These are phyloP conservation scores for Saccopteryx leptura DNA, from an alignment of 2,113 vertebrate genomes.

Conservation along the genomic window DNA sequence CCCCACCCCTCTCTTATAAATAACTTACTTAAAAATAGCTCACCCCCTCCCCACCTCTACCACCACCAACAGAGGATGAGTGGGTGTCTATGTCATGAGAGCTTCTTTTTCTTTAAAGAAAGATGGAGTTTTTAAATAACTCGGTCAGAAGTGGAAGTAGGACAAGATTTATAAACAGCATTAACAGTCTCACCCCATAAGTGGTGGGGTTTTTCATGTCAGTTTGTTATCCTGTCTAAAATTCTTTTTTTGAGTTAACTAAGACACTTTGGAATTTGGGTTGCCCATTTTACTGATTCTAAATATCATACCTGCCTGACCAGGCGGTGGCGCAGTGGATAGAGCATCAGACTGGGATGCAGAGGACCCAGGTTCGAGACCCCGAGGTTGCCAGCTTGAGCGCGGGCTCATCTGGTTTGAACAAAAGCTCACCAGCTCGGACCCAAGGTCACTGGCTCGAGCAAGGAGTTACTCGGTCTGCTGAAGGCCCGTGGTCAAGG, in stretches of 20 bases:
- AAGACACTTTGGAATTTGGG: background rate
- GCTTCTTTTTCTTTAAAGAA: conserved; percentile 31
- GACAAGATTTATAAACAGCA: background rate
- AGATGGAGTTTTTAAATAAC: conserved; percentile 14
- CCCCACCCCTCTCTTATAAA: background rate
- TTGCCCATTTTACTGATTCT: conserved; percentile 44
- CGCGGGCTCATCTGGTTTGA: too few relatives aligned
- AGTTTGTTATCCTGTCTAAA: conserved; percentile 27
- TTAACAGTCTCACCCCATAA: background rate
- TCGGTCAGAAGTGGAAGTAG: background rate
- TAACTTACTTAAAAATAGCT: background rate
- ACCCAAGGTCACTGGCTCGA: too few relatives aligned
- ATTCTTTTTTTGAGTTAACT: background rate
- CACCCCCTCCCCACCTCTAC: background rate
- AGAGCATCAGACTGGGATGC: too few relatives aligned
- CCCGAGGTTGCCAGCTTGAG: too few relatives aligned
- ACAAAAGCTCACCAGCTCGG: too few relatives aligned
- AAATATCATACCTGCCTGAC: background rate
- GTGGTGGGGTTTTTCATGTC: background rate
- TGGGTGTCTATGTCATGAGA: background rate
- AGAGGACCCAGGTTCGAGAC: too few relatives aligned
- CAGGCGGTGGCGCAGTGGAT: too few relatives aligned
- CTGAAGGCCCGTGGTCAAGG: too few relatives aligned
- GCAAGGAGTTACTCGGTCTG: too few relatives aligned
- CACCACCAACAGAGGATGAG: background rate